phyloP scores from a whole-genome alignment of 2,113 vertebrate genomes.

The Setophaga kirtlandii region DNA sequence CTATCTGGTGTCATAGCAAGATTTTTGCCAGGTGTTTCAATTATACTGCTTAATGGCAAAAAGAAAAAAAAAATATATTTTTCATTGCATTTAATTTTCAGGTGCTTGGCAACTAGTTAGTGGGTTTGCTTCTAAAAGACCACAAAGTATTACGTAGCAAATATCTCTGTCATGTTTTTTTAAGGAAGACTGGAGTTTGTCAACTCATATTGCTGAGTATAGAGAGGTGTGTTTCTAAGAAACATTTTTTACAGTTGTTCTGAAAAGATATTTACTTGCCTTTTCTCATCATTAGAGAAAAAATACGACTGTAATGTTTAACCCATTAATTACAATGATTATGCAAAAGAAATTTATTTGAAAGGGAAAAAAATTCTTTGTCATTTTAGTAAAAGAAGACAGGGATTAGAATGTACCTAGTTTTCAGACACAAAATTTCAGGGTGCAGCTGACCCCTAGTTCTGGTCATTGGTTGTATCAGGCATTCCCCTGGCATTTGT shows the following conservation, averaged over 20 bases:
- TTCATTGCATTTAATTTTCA: not conserved
- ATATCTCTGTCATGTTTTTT: not conserved
- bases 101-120: not conserved
- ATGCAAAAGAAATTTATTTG: not conserved
- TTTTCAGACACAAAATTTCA: not conserved
- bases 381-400: not conserved
- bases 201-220: not conserved
- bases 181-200: not conserved
- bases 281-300: not conserved
- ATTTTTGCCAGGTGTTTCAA: not conserved
- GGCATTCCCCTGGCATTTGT: rapidly evolving
- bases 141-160: not conserved
- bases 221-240: not conserved
- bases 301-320: not conserved
- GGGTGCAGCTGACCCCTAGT: too few relatives aligned
- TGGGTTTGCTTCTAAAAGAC: not conserved
- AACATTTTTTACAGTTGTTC: not conserved
- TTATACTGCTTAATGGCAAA: not conserved
- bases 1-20: not conserved
- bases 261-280: not conserved
- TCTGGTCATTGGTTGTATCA: not conserved
- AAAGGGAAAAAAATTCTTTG: not conserved
- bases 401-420: not conserved
- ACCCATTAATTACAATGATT: not conserved
- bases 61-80: not conserved